Base-by-base conservation (phyloP, 23 tunicate species). In the Styela plicata region DNA sequence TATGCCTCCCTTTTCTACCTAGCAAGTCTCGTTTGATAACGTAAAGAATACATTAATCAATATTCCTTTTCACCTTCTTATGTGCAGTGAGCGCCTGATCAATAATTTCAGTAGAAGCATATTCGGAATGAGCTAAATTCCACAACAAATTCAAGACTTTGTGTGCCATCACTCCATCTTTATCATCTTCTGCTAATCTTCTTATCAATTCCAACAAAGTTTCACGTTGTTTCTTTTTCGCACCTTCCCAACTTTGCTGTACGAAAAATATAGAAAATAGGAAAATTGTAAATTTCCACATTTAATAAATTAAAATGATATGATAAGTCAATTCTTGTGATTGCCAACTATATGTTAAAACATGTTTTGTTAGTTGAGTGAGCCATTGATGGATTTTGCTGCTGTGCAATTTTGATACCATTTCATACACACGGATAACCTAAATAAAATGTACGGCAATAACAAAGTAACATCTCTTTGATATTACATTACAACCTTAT, bases 101-200 rank as follows among this genome's bases (percentile, higher is more conserved):
- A 28, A 83, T 52, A 20, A 83, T 83, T 62, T 83, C 87, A 22
- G 80, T 79, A 17, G 83, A 76, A 27, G 80, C 70, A 37, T 83
- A 71, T 17, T 27, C 33, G 0, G 83, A 61, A 7, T 80, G 80
- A 30, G 87, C 74, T 70, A 83, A 31, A 37, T 75, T 53, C 87
- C 87, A 83, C 2, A 83, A 36, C 23, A 83, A 31, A 27, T 76
- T 79, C 44, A 83, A 84, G 1, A 83, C 86, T 23, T 74, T 73
- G 44, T 82, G 79, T 10, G 80, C 86, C 86, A 82, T 82, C 7
- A 82, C 79, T 3, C 87, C 87, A 23, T 77, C 80, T 75, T 80
- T 75, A 22, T 76, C 83, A 32, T 83, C 87, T 75, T 83, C 87
- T 7, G 87, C 87, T 24, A 83, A 34, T 0, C 83, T 1, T 53